Percentiles rank a stretch among this genome's conserved stretches.
These are phyloP conservation scores for Heliconius cydno DNA, from an alignment of 2,888 invertebrate species.

Conservation along the genomic window DNA sequence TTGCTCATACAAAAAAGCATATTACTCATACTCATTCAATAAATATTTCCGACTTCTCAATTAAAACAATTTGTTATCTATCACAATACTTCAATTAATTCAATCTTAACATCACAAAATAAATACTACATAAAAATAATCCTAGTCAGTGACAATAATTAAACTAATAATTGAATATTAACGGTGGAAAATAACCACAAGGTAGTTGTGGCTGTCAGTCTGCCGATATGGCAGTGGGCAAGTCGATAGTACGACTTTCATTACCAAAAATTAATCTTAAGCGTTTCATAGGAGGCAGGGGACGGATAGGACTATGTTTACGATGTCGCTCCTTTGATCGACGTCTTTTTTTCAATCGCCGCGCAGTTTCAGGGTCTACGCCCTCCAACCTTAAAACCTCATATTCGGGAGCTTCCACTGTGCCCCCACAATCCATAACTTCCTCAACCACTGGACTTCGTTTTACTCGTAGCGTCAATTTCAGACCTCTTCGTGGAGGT, in stretches of 20 bases:
- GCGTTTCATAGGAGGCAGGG: conserved; percentile 91
- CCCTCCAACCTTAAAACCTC: conserved; percentile 93
- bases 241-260: conserved; percentile 94
- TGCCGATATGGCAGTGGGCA: conserved; percentile 89
- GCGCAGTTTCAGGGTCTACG: conserved; percentile 83
- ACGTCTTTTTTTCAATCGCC: conserved; percentile 83
- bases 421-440: conserved; percentile 88
- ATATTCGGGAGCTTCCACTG: conserved; percentile 90
- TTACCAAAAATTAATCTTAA: conserved; percentile 94
- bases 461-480: conserved; percentile 93
- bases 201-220: conserved; percentile 79
- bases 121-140: conserved; percentile 78
- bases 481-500: conserved; percentile 86
- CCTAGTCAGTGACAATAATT: conserved; percentile 82
- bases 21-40: conserved; percentile 33
- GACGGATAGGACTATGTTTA: conserved; percentile 81
- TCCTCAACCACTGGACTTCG: conserved; percentile 93
- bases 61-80: conserved; percentile 69
- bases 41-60: conserved; percentile 59
- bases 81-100: conserved; percentile 68
- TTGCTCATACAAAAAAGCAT: conserved; percentile 30
- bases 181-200: conserved; percentile 80
- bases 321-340: conserved; percentile 77
- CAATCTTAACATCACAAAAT: conserved; percentile 74
- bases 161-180: conserved; percentile 81